Evolutionary conservation across 2,113 vertebrate species (phyloP).

Genomic region (Gymnocephalus cernua): DNA sequence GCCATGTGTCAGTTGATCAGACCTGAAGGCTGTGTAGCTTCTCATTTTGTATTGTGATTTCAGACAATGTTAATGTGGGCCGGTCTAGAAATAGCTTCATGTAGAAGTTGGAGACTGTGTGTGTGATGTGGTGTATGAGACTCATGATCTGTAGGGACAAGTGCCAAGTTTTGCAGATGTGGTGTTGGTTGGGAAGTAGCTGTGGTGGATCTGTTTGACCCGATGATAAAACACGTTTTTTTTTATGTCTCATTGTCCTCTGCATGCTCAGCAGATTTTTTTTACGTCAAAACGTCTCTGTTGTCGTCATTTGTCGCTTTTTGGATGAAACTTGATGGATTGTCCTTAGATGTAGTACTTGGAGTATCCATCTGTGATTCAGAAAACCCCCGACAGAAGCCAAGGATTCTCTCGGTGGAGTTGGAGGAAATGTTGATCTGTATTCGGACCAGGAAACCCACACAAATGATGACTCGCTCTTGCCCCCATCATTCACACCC

Average conservation of each 20-base stretch:
- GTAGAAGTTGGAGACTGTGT: conserved; percentile 60
- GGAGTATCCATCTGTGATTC: conserved; percentile 80
- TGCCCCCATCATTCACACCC: conserved; percentile 47
- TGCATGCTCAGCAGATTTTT: conserved; percentile 65
- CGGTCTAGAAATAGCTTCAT: conserved; percentile 60
- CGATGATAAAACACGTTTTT: conserved; percentile 50
- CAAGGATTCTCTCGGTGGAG: conserved; percentile 77
- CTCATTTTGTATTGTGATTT: conserved; percentile 49
- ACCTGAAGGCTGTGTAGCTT: conserved; percentile 10
- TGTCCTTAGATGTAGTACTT: conserved; percentile 72
- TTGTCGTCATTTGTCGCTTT: conserved; percentile 48
- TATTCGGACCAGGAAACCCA: conserved; percentile 69
- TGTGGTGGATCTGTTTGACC: conserved; percentile 42
- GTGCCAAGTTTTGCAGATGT: conserved; percentile 70
- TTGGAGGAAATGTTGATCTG: conserved; percentile 73
- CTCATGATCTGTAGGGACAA: conserved; percentile 55
- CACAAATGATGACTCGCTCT: conserved; percentile 66
- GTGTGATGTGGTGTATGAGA: conserved; percentile 68
- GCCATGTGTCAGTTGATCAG: conserved; percentile 10
- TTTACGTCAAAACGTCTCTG: conserved; percentile 29
- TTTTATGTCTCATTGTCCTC: conserved; percentile 28
- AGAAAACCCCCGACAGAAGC: conserved; percentile 79
- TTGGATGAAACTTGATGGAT: conserved; percentile 69
- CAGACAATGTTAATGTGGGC: conserved; percentile 48
- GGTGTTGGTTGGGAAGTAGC: conserved; percentile 37